Evolutionary conservation across 2,888 invertebrate genomes (phyloP).

Genomic region (Helicoverpa assulta): DNA sequence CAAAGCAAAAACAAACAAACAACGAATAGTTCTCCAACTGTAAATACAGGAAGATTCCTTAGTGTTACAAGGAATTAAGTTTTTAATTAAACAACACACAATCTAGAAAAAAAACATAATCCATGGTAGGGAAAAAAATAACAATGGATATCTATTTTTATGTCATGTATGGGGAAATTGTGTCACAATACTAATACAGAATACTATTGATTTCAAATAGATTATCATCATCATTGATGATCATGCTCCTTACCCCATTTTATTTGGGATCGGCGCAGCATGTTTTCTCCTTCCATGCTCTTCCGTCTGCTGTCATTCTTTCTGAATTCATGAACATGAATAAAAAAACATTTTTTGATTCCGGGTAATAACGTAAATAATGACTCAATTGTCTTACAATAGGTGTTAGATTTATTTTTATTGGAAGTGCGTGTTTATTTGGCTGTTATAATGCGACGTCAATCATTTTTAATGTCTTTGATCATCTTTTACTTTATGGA

Average conservation of each 20-base stretch:
- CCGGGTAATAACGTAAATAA: not conserved
- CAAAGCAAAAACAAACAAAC: slow-evolving; percentile 20
- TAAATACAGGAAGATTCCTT: not conserved
- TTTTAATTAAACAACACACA: not conserved
- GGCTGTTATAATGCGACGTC: slow-evolving; percentile 15
- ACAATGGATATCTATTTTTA: not conserved
- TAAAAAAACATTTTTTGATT: not conserved
- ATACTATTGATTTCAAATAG: too few relatives aligned
- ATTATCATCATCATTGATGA: too few relatives aligned
- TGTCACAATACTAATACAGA: not conserved
- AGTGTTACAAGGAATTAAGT: not conserved
- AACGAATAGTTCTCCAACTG: not conserved
- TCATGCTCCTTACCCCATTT: too few relatives aligned
- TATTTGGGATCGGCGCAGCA: too few relatives aligned
- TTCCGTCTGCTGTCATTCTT: too few relatives aligned
- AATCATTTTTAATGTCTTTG: slow-evolving; percentile 21
- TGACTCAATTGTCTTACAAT: not conserved
- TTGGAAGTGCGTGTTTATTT: slow-evolving; percentile 25
- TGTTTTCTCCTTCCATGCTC: too few relatives aligned
- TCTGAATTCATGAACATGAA: too few relatives aligned
- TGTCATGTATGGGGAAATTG: not conserved
- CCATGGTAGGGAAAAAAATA: not conserved
- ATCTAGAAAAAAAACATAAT: not conserved
- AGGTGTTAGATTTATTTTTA: slow-evolving; percentile 21
- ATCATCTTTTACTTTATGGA: not conserved